Evolutionary conservation across 2,113 vertebrate genomes (phyloP).

Genomic region (Sclerurus mexicanus): DNA sequence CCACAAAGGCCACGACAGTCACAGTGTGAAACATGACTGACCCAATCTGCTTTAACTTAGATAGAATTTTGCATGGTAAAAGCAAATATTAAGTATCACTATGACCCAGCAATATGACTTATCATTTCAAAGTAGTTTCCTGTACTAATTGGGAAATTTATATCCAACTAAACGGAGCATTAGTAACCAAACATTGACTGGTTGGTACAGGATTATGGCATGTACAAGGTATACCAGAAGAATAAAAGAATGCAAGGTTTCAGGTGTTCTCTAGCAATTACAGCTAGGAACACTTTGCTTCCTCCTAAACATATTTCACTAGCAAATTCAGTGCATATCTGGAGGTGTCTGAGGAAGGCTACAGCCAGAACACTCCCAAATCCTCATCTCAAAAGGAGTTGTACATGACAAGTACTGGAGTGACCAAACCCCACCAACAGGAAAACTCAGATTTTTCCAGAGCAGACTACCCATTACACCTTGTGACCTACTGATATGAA

Average conservation of each 20-base stretch:
- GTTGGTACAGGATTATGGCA: neutral
- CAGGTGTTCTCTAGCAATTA: neutral
- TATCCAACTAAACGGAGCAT: neutral
- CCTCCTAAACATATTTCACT: neutral
- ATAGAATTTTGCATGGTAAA: neutral
- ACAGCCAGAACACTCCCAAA: neutral
- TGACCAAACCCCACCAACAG: neutral
- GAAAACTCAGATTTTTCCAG: neutral
- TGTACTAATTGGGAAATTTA: neutral
- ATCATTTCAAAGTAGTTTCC: neutral
- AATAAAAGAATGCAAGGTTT: neutral
- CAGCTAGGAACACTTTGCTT: neutral
- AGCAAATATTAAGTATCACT: neutral
- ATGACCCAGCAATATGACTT: neutral
- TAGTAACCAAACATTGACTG: neutral
- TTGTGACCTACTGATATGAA: neutral
- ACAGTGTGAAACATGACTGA: neutral
- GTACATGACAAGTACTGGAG: neutral
- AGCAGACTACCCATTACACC: neutral
- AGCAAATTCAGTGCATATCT: neutral
- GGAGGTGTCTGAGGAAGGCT: neutral
- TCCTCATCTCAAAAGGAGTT: neutral
- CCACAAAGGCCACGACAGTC: neutral
- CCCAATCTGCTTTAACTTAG: neutral
- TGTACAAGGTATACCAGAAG: neutral